phyloP scores from a whole-genome alignment of 1,140 invertebrate species.

The Leucophenga varia region DNA sequence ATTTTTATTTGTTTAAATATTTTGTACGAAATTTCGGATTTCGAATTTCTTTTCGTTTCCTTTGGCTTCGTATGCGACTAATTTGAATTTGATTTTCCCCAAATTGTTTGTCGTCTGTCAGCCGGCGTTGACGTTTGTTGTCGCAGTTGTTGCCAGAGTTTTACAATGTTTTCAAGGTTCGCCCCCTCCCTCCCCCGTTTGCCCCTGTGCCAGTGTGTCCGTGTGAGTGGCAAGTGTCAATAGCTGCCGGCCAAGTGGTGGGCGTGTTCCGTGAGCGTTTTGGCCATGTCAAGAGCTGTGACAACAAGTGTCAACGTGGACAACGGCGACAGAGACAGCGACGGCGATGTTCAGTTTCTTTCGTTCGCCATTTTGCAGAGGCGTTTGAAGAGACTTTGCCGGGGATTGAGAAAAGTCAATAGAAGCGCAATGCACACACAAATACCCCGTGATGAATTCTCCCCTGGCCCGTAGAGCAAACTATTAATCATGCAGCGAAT shows the following conservation, averaged over 20 bases:
- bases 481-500: conserved; percentile 43
- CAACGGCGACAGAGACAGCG: not conserved
- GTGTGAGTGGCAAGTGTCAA: conserved; percentile 48
- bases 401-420: no score
- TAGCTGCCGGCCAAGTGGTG: conserved; percentile 28
- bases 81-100: conserved; percentile 29
- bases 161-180: conserved; percentile 43
- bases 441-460: no score
- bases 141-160: conserved; percentile 31
- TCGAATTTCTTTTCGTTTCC: conserved; percentile 10
- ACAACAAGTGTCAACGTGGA: conserved; percentile 40
- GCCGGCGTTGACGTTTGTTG: conserved; percentile 35
- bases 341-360: conserved; percentile 16
- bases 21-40: conserved; percentile 26
- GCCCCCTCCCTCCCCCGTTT: no score
- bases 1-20: conserved; percentile 54
- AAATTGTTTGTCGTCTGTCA: conserved; percentile 36
- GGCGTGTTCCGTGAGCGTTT: conserved; percentile 29
- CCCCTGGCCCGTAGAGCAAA: no score
- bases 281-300: conserved; percentile 41
- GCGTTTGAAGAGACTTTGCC: conserved; percentile 16
- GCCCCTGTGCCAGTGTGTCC: conserved; percentile 3
- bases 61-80: conserved; percentile 28
- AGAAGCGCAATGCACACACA: no score
- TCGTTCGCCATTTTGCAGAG: conserved; percentile 28